Evolutionary conservation across 2,797 vertebrate genomes (phyloP).

Genomic region (Tragopan temminckii): DNA sequence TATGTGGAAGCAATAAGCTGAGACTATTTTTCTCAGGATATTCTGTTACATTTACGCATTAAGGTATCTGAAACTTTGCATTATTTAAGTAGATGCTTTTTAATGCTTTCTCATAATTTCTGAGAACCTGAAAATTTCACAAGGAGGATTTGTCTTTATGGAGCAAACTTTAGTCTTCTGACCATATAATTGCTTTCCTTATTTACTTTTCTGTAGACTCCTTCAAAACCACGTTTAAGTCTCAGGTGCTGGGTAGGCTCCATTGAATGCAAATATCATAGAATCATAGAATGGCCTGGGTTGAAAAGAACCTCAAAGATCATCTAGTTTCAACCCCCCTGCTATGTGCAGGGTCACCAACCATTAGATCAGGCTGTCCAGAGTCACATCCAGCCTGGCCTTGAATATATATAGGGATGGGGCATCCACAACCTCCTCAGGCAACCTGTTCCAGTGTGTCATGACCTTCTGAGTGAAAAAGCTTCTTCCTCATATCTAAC

Average conservation of each 20-base stretch:
- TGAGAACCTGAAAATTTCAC: not conserved
- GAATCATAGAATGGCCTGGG: too few relatives aligned
- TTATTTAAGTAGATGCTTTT: slow-evolving; percentile 29
- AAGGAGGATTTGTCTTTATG: not conserved
- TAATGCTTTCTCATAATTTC: slow-evolving; percentile 37
- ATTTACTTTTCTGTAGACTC: not conserved
- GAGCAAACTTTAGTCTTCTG: not conserved
- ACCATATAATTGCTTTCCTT: not conserved
- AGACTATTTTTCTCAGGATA: slow-evolving; percentile 1
- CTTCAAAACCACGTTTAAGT: not conserved
- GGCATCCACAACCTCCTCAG: too few relatives aligned
- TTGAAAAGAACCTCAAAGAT: too few relatives aligned
- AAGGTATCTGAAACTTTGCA: not conserved
- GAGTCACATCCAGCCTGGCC: too few relatives aligned
- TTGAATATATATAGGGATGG: too few relatives aligned
- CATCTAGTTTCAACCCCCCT: too few relatives aligned
- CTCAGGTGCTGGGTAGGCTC: not conserved
- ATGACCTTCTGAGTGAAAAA: too few relatives aligned
- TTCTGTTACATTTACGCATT: slow-evolving; percentile 22
- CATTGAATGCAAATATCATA: not conserved
- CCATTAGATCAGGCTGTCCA: too few relatives aligned
- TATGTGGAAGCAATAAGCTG: not conserved
- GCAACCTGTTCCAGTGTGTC: too few relatives aligned
- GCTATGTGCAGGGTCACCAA: too few relatives aligned
- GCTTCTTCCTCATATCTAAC: too few relatives aligned